These are phyloP conservation scores for Poeciliopsis prolifica DNA, from an alignment of 2,113 vertebrate genomes.

Conservation along the genomic window DNA sequence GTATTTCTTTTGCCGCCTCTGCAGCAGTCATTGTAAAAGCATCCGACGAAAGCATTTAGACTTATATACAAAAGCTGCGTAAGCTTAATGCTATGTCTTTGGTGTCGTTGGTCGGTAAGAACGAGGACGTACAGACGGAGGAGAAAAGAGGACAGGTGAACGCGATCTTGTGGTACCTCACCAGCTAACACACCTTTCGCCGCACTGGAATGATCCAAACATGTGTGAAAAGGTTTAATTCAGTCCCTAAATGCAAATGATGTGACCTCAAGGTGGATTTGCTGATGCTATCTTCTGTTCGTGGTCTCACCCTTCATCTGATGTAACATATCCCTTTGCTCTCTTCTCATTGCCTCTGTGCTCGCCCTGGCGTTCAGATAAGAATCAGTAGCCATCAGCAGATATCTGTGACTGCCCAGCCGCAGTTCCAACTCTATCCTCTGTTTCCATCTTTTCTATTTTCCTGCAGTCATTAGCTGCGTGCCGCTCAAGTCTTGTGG, in stretches of 20 bases:
- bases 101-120: slow-evolving; percentile 28
- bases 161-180: too few relatives aligned
- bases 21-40: slow-evolving; percentile 56
- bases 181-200: too few relatives aligned
- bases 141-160: too few relatives aligned
- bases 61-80: slow-evolving; percentile 20
- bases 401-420: slow-evolving; percentile 32
- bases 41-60: slow-evolving; percentile 17
- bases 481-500: slow-evolving; percentile 33
- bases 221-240: slow-evolving; percentile 5
- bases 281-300: slow-evolving; percentile 49
- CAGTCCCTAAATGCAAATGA: neutral
- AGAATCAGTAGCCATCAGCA: slow-evolving; percentile 67
- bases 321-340: slow-evolving; percentile 34
- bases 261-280: slow-evolving; percentile 43
- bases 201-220: too few relatives aligned
- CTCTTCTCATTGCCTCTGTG: slow-evolving; percentile 13
- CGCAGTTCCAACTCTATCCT: slow-evolving; percentile 24
- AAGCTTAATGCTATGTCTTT: slow-evolving; percentile 54
- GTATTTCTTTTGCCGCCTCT: slow-evolving; percentile 61
- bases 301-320: slow-evolving; percentile 44
- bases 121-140: neutral
- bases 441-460: slow-evolving; percentile 33
- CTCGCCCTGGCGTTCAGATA: slow-evolving; percentile 44
- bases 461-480: slow-evolving; percentile 39